Conservation (phyloP, 2,888 invertebrate genomes). For the Crossocerus cetratus region DNA sequence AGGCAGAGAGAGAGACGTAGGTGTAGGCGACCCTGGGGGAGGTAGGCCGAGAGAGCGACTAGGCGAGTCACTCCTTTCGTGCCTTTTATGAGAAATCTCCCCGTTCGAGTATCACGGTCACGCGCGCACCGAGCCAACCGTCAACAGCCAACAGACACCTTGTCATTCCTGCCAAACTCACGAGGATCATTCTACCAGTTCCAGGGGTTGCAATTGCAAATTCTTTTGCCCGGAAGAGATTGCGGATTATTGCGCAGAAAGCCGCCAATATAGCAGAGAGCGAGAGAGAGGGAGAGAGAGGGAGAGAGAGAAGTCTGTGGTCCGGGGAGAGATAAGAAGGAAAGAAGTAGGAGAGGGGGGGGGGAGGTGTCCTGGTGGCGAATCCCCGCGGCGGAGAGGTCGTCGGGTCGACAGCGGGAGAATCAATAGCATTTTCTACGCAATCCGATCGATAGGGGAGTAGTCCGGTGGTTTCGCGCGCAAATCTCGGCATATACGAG, state of each 20-base stretch:
- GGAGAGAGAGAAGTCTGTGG: constrained; percentile 1
- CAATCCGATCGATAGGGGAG: constrained; percentile 67
- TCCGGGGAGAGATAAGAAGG: constrained; percentile 6
- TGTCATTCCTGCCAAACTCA: too few species aligned
- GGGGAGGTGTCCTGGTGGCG: constrained; percentile 37
- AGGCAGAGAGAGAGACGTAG: constrained; percentile 55
- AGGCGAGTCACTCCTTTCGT: constrained; percentile 59
- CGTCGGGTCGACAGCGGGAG: constrained; percentile 53
- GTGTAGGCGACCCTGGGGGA: constrained; percentile 63
- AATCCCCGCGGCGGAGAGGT: constrained; percentile 50
- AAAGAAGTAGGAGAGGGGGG: constrained; percentile 21
- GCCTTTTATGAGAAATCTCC: constrained; percentile 66
- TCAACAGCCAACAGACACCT: too few species aligned
- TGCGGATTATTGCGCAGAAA: too few species aligned
- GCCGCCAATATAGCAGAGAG: too few species aligned
- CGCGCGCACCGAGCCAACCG: constrained; percentile 36
- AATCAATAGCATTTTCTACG: constrained; percentile 71
- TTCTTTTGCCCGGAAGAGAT: too few species aligned
- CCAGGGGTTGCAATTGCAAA: too few species aligned
- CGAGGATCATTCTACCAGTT: too few species aligned
- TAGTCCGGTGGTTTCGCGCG: constrained; percentile 56
- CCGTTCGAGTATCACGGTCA: constrained; percentile 54
- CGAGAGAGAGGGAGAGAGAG: neutral
- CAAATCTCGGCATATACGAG: constrained; percentile 36
- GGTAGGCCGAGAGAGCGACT: constrained; percentile 64